Base-by-base conservation (phyloP, 2,797 vertebrate species). In the Telmatherina bonti region DNA sequence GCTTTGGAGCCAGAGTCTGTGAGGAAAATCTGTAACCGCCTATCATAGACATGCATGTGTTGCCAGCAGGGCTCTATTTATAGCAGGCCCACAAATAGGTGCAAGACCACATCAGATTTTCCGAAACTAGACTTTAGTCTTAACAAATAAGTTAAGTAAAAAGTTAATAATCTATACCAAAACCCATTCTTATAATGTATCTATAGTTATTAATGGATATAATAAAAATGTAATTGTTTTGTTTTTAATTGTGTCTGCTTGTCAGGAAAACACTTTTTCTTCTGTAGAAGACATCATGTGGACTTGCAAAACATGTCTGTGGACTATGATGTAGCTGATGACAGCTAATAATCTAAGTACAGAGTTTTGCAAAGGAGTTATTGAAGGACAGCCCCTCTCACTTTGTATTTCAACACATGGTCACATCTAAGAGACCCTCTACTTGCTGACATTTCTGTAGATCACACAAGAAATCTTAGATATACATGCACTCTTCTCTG, bases 81-180 rank as follows among this genome's bases (percentile, higher is more conserved):
- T 96, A 95, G 95, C 74, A 88, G 74, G 78, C 86, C 93, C 87
- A 93, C 91, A 95, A 95, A 95, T 95, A 96, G 94, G 89, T 76
- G 75, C 87, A 87, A 89, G 90, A 92, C 90, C 91, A 91, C 93
- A 95, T 95, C 92, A 91, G 86, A 93, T 89, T 94, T 93, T 95
- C 91, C 89, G 62, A 92, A 94, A 93, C 89, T 88, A 88, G 75
- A 82, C 86, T 87, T 91, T 62, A 86, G 82, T 85, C 63, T 76
- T 67, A 64, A 54, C 45, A 80, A 86, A 83, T 45, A 84, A 67
- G 22, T 79, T 63, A 15, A 13, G 62, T 10, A 35, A 68, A 67
- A 65, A 70, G 1, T 2, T 41, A 49, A 55, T 1, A 0, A 26
- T 68, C 70, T 60, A 20, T 62, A 65, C 1, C 2, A 36, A 6